phyloP scores from a whole-genome alignment of 2,888 invertebrate genomes.

The Brachyptera putata region DNA sequence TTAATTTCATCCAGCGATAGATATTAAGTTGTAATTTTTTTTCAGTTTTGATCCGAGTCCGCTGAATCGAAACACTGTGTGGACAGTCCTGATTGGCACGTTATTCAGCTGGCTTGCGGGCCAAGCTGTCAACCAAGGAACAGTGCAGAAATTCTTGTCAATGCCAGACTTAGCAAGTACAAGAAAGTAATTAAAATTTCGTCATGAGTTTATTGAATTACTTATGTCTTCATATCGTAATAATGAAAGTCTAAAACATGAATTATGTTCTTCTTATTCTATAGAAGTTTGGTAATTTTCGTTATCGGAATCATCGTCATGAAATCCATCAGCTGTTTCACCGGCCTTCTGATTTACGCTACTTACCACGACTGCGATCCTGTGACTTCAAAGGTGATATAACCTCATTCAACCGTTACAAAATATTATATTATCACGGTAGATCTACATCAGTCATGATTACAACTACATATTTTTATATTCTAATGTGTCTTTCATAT shows the following conservation, averaged over 20 bases:
- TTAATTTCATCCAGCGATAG: no score
- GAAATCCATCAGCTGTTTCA: conserved; percentile 25
- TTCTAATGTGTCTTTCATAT: no score
- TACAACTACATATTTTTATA: no score
- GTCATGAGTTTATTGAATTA: no score
- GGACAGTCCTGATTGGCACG: conserved; percentile 55
- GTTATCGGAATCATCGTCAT: conserved; percentile 24
- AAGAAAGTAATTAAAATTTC: conserved; percentile 49
- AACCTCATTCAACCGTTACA: no score
- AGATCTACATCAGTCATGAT: neutral
- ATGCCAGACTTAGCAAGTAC: conserved; percentile 55
- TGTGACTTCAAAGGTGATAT: conserved; percentile 42
- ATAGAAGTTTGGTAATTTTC: conserved; percentile 26
- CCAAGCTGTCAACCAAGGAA: conserved; percentile 54
- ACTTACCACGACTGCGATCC: conserved; percentile 47
- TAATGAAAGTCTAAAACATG: no score
- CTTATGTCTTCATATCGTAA: no score
- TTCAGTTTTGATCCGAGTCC: conserved; percentile 13
- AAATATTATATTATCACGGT: no score
- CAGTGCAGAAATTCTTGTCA: conserved; percentile 57
- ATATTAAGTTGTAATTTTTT: no score
- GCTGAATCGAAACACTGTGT: conserved; percentile 46
- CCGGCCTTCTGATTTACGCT: conserved; percentile 46
- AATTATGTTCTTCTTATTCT: no score
- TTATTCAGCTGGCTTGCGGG: conserved; percentile 54